phyloP scores from a whole-genome alignment of 2,888 invertebrate genomes.

The Drosophila seclusa region DNA sequence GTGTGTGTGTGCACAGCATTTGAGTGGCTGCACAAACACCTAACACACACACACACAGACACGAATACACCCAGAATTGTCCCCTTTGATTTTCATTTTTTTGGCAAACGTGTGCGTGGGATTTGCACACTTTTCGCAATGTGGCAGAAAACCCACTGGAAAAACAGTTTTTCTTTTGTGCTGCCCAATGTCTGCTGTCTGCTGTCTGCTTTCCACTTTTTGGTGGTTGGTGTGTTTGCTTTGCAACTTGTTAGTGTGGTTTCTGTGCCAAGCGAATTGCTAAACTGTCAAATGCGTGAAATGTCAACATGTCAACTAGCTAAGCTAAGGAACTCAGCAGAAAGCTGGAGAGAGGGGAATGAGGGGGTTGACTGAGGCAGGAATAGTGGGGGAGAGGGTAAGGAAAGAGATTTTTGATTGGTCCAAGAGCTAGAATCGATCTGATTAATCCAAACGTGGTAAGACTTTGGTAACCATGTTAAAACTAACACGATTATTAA shows the following conservation, averaged over 20 bases:
- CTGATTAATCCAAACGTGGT: neutral
- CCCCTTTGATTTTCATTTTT: constrained; percentile 23
- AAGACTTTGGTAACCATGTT: neutral
- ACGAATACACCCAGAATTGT: constrained; percentile 29
- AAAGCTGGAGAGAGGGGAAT: no score
- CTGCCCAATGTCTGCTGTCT: constrained; percentile 1
- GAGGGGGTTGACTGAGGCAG: neutral
- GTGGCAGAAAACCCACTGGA: constrained; percentile 73
- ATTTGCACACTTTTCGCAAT: constrained; percentile 78
- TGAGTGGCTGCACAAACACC: constrained; percentile 37
- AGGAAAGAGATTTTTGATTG: constrained; percentile 35
- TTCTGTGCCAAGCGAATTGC: constrained; percentile 56
- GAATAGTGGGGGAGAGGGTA: neutral
- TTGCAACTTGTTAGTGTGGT: constrained; percentile 77
- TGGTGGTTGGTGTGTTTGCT: constrained; percentile 58
- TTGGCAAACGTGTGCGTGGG: constrained; percentile 60
- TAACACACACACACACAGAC: constrained; percentile 53
- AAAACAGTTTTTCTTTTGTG: constrained; percentile 74
- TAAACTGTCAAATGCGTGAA: constrained; percentile 78
- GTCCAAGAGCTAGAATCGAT: constrained; percentile 24
- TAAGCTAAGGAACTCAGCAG: constrained; percentile 5
- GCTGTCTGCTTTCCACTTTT: neutral
- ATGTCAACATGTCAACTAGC: constrained; percentile 77
- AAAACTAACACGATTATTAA: neutral
- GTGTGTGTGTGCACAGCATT: constrained; percentile 64